These are phyloP conservation scores for Dolomedes plantarius DNA, from an alignment of 2,888 invertebrate genomes.

Conservation along the genomic window DNA sequence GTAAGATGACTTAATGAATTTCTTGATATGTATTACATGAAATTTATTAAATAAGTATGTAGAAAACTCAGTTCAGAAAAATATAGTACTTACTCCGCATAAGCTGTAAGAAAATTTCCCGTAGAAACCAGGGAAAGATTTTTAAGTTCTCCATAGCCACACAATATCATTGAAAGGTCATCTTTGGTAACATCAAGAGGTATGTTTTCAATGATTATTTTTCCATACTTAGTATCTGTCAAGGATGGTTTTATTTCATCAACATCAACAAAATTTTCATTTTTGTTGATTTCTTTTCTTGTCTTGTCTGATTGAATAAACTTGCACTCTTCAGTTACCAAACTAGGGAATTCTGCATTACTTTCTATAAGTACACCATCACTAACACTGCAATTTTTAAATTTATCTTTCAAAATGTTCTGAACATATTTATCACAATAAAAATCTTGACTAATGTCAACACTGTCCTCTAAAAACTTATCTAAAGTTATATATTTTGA, in stretches of 20 bases:
- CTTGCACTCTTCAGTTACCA: neutral
- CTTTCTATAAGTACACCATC: neutral
- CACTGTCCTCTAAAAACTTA: neutral
- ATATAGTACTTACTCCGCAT: constrained; percentile 29
- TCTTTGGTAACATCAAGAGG: neutral
- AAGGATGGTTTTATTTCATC: too few species aligned
- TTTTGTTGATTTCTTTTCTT: neutral
- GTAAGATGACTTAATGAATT: too few species aligned
- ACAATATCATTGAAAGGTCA: neutral
- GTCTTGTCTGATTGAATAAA: neutral
- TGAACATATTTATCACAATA: neutral
- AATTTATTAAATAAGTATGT: too few species aligned
- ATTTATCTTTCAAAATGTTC: neutral
- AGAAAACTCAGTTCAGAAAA: too few species aligned
- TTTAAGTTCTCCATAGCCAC: constrained; percentile 26
- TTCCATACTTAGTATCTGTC: neutral
- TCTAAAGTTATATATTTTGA: constrained; percentile 6
- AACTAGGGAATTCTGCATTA: neutral
- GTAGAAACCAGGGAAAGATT: neutral
- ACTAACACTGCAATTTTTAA: neutral
- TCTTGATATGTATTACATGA: too few species aligned
- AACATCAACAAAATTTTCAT: too few species aligned
- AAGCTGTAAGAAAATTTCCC: constrained; percentile 17
- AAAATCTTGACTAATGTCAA: neutral
- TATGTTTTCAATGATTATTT: constrained; percentile 39